Evolutionary conservation across 2,113 vertebrate genomes (phyloP), one percentile per base, ranked within the genome.

Genomic region (Chrysochloris asiatica): DNA sequence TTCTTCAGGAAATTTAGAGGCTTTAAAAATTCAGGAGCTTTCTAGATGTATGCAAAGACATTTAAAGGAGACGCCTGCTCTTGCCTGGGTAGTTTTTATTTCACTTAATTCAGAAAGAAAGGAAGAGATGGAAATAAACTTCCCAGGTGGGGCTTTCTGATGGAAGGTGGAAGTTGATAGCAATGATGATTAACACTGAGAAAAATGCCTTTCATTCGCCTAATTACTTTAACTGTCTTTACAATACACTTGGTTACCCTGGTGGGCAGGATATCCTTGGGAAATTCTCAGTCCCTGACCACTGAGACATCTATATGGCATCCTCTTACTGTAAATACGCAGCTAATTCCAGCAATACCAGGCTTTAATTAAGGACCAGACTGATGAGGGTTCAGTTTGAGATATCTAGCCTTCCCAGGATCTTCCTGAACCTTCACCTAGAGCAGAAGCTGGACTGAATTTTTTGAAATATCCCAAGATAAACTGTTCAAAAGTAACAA

Each of bases 21-120:
- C 59, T 26, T 80, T 71, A n/a, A 48, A 54, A 56, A 65, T 47
- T 12, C 50, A 36, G 79, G 59, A 30, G 30, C 14, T 72, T 83
- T 69, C n/a, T n/a, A 61, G 41, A 28, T 75, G 72, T 75, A n/a
- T 61, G 26, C 54, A 79, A 38, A 92, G 79, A 67, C 16, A 2
- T 69, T 33, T 75, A 73, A 90, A 88, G 26, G 14, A 45, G 69
- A 63, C 33, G 54, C 59, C 73, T n/a, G n/a, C n/a, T n/a, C n/a
- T 26, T 52, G 67, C 21, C 28, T 67, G 67, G 52, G 19, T 43
- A 26, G n/a, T 47, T 75, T 91, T 83, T 95, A 59, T 92, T 92
- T 45, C 69, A n/a, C 61, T 38, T 84, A 8, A 10, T 16, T 78
- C 28, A 88, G 43, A 73, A 90, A 50, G 73, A 80, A 83, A 83